These are phyloP conservation scores for Desoria tigrina DNA, from an alignment of 2,888 invertebrate genomes.

Conservation along the genomic window DNA sequence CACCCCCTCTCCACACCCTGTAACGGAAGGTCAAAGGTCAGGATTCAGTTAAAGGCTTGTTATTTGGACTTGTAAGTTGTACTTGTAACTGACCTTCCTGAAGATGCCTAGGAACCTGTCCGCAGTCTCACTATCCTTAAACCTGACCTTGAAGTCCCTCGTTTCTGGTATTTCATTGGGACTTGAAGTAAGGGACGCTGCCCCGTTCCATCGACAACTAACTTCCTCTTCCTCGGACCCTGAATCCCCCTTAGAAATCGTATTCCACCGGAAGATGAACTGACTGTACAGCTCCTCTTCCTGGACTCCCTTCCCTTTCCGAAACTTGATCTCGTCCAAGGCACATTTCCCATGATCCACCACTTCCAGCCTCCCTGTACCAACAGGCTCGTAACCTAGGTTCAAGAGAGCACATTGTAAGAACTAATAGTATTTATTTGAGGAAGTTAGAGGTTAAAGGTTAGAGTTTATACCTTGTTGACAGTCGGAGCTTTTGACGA, in stretches of 20 bases:
- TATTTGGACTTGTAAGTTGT: background rate
- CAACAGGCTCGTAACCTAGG: background rate
- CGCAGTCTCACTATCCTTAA: background rate
- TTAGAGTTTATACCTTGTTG: background rate
- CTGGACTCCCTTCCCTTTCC: background rate
- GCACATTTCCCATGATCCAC: background rate
- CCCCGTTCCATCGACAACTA: background rate
- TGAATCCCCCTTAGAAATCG: background rate
- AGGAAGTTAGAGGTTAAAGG: background rate
- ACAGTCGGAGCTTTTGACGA: background rate
- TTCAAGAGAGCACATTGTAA: no score
- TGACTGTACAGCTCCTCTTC: background rate
- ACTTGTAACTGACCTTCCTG: background rate
- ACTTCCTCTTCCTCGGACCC: no score
- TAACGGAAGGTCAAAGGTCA: no score
- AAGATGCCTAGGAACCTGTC: background rate
- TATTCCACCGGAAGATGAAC: constrained; percentile 9
- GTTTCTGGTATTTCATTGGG: background rate
- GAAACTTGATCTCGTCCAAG: background rate
- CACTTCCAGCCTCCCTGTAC: background rate
- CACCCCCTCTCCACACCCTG: constrained; percentile 6
- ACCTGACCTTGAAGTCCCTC: constrained; percentile 1
- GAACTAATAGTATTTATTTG: no score
- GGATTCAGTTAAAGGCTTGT: background rate
- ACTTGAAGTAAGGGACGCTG: background rate